A percentile compares a stretch with the other conserved stretches of the same genome.
Conservation (phyloP, 2,113 vertebrate species). For the Cynocephalus volans region DNA sequence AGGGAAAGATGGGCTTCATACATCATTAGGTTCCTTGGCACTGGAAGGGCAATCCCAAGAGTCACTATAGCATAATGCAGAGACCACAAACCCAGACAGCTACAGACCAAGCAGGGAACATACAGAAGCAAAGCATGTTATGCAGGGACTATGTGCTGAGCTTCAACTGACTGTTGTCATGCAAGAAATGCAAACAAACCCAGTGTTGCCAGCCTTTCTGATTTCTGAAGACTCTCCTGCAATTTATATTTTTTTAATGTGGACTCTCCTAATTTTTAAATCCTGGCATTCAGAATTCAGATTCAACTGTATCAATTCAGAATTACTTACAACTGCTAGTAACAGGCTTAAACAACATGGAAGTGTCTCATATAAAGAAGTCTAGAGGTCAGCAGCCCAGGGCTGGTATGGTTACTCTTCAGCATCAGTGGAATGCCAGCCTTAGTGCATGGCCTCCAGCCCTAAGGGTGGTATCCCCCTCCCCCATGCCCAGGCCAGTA, state of each 20-base stretch:
- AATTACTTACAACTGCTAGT: neutral
- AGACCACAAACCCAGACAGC: neutral
- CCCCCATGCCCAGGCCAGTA: neutral
- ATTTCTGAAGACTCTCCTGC: conserved; percentile 10
- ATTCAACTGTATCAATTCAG: neutral
- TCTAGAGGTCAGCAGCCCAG: neutral
- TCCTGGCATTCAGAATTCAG: neutral
- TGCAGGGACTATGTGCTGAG: neutral
- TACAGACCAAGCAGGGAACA: rapidly evolving
- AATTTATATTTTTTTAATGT: neutral
- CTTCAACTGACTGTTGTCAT: neutral
- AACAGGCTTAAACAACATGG: neutral
- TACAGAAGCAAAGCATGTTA: no score
- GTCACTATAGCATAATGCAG: neutral
- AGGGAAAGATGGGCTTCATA: neutral
- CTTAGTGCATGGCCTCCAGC: neutral
- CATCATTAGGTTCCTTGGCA: neutral
- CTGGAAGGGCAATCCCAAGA: neutral
- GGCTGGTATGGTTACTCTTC: neutral
- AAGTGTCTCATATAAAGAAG: neutral
- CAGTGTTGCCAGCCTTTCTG: neutral
- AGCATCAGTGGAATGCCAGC: neutral
- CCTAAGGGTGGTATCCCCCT: neutral
- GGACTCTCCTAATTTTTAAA: neutral
- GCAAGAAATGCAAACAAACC: neutral